A percentile compares a stretch with the other conserved stretches of the same genome.
phyloP scores from a whole-genome alignment of 2,888 invertebrate genomes.

The Invenusta paracnida region DNA sequence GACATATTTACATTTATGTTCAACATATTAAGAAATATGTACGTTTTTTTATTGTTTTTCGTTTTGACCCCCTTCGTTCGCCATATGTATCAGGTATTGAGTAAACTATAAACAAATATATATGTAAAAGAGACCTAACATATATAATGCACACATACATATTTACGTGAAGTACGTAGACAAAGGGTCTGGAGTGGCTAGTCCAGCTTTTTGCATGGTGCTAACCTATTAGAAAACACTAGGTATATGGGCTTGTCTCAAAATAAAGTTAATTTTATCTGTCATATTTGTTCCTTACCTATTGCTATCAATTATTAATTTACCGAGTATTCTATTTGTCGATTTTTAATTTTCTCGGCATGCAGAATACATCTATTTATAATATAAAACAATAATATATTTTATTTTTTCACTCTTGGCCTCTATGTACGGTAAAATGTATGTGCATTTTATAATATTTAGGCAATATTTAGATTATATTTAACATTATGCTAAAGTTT shows the following conservation, averaged over 20 bases:
- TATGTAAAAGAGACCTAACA: too few relatives aligned
- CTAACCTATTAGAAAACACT: too few relatives aligned
- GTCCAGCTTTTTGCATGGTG: too few relatives aligned
- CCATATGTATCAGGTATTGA: too few relatives aligned
- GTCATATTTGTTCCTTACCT: not conserved
- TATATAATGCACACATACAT: too few relatives aligned
- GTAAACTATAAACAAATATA: too few relatives aligned
- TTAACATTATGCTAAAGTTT: not conserved
- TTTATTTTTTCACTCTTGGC: not conserved
- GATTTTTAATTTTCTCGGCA: not conserved
- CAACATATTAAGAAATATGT: too few relatives aligned
- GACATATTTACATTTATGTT: too few relatives aligned
- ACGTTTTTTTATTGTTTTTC: too few relatives aligned
- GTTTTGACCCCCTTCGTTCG: too few relatives aligned
- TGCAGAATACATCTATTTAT: not conserved
- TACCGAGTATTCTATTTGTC: not conserved
- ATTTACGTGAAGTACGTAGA: too few relatives aligned
- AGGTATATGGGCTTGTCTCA: not conserved
- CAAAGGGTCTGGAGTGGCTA: too few relatives aligned
- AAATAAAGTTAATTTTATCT: not conserved
- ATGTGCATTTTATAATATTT: not conserved
- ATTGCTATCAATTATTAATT: not conserved
- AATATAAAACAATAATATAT: not conserved
- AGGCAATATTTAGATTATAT: not conserved
- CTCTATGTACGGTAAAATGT: not conserved